These are phyloP conservation scores for Lethenteron reissneri DNA, from an alignment of 2,113 vertebrate genomes.

Conservation along the genomic window DNA sequence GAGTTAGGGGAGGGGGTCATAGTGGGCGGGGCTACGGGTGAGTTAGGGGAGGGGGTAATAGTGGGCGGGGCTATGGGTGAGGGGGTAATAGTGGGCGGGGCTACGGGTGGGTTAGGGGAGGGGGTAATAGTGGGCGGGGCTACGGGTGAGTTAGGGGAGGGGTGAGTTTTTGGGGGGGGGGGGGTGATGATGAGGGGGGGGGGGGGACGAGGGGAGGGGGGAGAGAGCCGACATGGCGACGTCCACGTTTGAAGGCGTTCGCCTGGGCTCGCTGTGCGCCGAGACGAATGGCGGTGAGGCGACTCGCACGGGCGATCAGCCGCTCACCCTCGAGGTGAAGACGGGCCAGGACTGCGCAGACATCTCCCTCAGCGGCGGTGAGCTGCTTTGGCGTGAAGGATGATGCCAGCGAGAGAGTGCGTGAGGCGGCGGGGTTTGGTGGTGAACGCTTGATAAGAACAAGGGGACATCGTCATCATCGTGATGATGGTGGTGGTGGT, in stretches of 20 bases:
- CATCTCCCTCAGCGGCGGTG: neutral
- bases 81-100: no score
- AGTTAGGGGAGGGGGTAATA: no score
- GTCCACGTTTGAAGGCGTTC: neutral
- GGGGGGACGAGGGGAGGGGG: neutral
- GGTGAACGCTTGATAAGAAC: no score
- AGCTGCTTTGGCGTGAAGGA: neutral
- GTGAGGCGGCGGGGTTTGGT: no score
- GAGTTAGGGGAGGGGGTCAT: no score
- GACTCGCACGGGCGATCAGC: neutral
- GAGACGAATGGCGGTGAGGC: neutral
- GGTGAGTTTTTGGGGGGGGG: neutral
- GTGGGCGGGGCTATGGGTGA: no score
- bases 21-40: no score
- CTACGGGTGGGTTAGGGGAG: no score
- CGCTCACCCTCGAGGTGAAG: constrained; percentile 4
- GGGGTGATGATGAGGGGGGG: neutral
- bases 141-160: neutral
- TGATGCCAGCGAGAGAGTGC: no score
- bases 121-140: no score
- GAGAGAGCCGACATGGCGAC: neutral
- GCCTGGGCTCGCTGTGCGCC: neutral
- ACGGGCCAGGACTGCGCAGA: constrained; percentile 1
- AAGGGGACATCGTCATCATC: no score
- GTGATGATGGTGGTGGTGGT: no score